phyloP scores from a whole-genome alignment of 2,888 invertebrate genomes.

The Carpatolechia fugitivella region DNA sequence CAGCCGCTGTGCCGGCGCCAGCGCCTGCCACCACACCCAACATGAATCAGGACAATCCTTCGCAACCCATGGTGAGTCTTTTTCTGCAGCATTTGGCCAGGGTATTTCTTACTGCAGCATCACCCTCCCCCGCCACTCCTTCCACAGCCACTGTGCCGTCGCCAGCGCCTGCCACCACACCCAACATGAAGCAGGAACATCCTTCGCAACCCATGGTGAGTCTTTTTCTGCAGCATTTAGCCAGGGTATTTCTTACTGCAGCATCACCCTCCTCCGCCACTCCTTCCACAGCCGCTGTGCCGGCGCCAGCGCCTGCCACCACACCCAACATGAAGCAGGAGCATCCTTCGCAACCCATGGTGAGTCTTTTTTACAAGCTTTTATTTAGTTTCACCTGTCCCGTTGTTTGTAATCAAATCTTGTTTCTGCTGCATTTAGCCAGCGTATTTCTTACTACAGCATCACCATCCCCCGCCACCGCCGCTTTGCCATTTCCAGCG shows the following conservation, averaged over 20 bases:
- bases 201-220: conserved; percentile 74
- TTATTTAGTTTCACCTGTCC: too few species aligned
- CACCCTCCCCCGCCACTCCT: conserved; percentile 53
- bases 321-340: conserved; percentile 75
- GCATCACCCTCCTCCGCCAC: conserved; percentile 50
- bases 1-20: conserved; percentile 67
- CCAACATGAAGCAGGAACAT: conserved; percentile 75
- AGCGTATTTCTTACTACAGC: conserved; percentile 25
- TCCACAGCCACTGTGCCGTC: conserved; percentile 67
- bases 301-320: conserved; percentile 66
- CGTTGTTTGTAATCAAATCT: too few species aligned
- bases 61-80: conserved; percentile 68
- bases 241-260: conserved; percentile 20
- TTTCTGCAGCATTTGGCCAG: background rate
- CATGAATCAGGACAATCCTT: conserved; percentile 75
- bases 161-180: conserved; percentile 66
- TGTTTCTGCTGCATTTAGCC: background rate
- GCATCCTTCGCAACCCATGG: conserved; percentile 74
- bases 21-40: conserved; percentile 67
- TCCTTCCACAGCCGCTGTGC: conserved; percentile 62
- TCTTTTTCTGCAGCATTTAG: background rate
- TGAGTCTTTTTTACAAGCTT: conserved; percentile 43
- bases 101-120: conserved; percentile 26
- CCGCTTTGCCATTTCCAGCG: conserved; percentile 65
- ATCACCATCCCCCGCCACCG: conserved; percentile 53